Conservation (phyloP, 2,888 invertebrate species). For the Germaria angustata region DNA sequence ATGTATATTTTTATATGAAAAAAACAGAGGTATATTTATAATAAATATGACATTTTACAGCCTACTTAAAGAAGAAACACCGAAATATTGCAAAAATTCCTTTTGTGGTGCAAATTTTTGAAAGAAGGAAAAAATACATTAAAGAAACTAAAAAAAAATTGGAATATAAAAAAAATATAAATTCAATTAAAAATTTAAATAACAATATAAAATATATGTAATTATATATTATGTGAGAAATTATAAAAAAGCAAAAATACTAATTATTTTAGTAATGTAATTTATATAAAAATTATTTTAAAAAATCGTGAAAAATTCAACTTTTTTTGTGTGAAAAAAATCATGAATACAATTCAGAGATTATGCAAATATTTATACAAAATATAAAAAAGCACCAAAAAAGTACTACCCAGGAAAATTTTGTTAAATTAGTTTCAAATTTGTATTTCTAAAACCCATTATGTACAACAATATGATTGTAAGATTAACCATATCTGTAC, state of each 20-base stretch:
- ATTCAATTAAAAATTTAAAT: constrained; percentile 1
- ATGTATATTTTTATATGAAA: constrained; percentile 38
- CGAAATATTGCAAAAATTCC: constrained; percentile 20
- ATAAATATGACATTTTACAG: constrained; percentile 65
- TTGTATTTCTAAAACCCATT: no score
- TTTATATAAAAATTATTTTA: constrained; percentile 14
- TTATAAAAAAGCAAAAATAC: constrained; percentile 52
- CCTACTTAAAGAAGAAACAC: constrained; percentile 53
- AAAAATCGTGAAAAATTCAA: constrained; percentile 43
- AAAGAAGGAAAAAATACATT: neutral
- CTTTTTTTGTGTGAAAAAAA: constrained; percentile 23
- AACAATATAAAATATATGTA: constrained; percentile 30
- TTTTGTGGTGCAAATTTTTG: constrained; percentile 17
- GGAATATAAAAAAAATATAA: neutral
- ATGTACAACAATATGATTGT: no score
- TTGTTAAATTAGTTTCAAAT: no score
- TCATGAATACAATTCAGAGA: constrained; percentile 53
- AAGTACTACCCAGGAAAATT: neutral
- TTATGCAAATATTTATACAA: constrained; percentile 62
- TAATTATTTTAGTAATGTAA: constrained; percentile 69
- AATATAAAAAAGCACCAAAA: constrained; percentile 54
- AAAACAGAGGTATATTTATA: constrained; percentile 63
- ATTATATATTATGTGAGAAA: neutral
- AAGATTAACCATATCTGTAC: no score
- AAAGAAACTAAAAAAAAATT: neutral